These are phyloP conservation scores for Poecile atricapillus DNA, from an alignment of 2,113 vertebrate genomes.

Conservation along the genomic window DNA sequence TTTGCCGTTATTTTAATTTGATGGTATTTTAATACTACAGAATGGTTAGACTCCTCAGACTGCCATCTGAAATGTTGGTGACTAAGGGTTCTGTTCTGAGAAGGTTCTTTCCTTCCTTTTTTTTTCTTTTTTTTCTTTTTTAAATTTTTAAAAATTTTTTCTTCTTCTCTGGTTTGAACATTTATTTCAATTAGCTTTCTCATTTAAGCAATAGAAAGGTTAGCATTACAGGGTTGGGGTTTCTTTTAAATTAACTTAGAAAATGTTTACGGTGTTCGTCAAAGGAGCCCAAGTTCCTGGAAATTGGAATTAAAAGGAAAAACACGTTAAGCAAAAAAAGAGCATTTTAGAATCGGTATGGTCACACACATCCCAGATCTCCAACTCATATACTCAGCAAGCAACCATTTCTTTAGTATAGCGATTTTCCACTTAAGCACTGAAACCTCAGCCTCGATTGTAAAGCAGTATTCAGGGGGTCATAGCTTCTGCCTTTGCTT, in stretches of 20 bases:
- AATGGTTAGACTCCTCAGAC: not conserved
- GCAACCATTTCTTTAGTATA: not conserved
- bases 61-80: not conserved
- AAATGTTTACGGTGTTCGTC: conserved; percentile 1
- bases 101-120: not conserved
- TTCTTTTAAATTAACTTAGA: not conserved
- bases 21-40: conserved; percentile 35
- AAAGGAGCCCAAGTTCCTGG: not conserved
- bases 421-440: conserved; percentile 11
- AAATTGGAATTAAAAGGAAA: conserved; percentile 28
- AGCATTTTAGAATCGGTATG: not conserved
- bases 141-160: not conserved
- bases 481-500: not conserved
- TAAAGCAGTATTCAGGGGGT: not conserved
- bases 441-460: not conserved
- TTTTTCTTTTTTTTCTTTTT: no score
- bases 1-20: conserved; percentile 17
- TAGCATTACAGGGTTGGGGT: not conserved
- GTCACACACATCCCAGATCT: not conserved
- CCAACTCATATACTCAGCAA: not conserved
- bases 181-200: not conserved
- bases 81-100: not conserved
- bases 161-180: not conserved
- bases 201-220: not conserved
- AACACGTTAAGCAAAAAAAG: not conserved